Evolutionary conservation across 2,888 invertebrate species (phyloP).

Genomic region (Candidula unifasciata): DNA sequence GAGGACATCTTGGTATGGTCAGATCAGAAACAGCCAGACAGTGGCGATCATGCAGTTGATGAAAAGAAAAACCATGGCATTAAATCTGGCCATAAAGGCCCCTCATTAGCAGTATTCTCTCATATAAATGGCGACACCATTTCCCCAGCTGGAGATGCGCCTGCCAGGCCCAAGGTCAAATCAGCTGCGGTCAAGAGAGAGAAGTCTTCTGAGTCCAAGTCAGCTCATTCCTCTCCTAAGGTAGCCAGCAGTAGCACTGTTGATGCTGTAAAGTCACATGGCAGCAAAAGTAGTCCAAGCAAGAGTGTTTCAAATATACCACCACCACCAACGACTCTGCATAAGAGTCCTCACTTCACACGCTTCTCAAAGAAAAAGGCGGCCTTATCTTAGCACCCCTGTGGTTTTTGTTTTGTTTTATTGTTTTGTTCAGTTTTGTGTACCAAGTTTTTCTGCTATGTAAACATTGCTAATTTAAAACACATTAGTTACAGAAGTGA

Average conservation of each 20-base stretch:
- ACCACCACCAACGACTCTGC: constrained; percentile 21
- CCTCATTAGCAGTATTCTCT: neutral
- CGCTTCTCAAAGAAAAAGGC: constrained; percentile 52
- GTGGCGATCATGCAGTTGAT: neutral
- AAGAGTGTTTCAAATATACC: neutral
- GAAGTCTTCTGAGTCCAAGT: neutral
- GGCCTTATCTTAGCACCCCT: constrained; percentile 40
- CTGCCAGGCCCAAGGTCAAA: neutral
- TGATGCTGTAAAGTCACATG: neutral
- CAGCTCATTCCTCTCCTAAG: neutral
- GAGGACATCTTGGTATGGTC: neutral
- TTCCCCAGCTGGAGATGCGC: constrained; percentile 48
- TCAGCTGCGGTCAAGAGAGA: neutral
- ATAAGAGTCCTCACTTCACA: constrained; percentile 50
- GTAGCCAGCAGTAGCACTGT: neutral
- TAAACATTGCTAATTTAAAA: constrained; percentile 11
- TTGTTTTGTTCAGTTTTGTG: constrained; percentile 1
- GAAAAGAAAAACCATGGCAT: neutral
- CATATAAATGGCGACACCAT: constrained; percentile 28
- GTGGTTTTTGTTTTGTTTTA: neutral
- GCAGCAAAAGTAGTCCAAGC: constrained; percentile 7
- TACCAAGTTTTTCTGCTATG: neutral
- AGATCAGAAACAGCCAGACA: neutral
- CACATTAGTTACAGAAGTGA: constrained; percentile 21
- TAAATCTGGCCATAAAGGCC: neutral